phyloP scores from a whole-genome alignment of 2,888 invertebrate genomes.

The Acleris emargana region DNA sequence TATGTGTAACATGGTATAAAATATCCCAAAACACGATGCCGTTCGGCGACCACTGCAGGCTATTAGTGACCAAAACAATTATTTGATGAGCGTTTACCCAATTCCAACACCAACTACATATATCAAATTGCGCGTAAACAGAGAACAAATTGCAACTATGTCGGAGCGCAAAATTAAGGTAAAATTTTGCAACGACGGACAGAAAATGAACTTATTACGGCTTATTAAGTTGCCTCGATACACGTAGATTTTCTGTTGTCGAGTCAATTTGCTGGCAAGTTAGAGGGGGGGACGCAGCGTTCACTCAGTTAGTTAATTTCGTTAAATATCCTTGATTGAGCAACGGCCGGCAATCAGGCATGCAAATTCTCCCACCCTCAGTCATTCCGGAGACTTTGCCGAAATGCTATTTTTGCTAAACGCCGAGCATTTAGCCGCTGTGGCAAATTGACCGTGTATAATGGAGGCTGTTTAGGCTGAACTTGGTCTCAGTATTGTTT shows the following conservation, averaged over 20 bases:
- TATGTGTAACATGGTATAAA: not conserved
- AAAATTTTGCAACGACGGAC: slow-evolving; percentile 12
- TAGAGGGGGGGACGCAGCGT: slow-evolving; percentile 56
- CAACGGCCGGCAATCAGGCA: slow-evolving; percentile 82
- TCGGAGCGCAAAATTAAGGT: slow-evolving; percentile 12
- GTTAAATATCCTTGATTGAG: slow-evolving; percentile 84
- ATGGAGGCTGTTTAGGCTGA: slow-evolving; percentile 40
- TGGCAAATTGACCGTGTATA: slow-evolving; percentile 51
- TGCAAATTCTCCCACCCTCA: slow-evolving; percentile 69
- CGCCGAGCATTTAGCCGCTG: slow-evolving; percentile 54
- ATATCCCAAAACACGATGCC: not conserved
- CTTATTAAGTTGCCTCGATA: slow-evolving; percentile 71
- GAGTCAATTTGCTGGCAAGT: slow-evolving; percentile 62
- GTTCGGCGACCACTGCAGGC: slow-evolving; percentile 7
- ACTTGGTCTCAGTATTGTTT: slow-evolving; percentile 44
- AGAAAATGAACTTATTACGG: slow-evolving; percentile 61
- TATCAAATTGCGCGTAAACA: slow-evolving; percentile 18
- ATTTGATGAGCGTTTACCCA: not conserved
- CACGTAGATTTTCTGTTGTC: slow-evolving; percentile 66
- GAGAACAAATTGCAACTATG: slow-evolving; percentile 5
- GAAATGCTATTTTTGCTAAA: slow-evolving; percentile 57
- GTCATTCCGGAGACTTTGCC: slow-evolving; percentile 60
- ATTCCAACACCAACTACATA: not conserved
- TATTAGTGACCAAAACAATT: slow-evolving; percentile 19
- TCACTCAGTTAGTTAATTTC: slow-evolving; percentile 83